Percentiles rank a stretch among this genome's conserved stretches.
Evolutionary conservation across 2,888 invertebrate genomes (phyloP).

Genomic region (Leptinotarsa tumamoca): DNA sequence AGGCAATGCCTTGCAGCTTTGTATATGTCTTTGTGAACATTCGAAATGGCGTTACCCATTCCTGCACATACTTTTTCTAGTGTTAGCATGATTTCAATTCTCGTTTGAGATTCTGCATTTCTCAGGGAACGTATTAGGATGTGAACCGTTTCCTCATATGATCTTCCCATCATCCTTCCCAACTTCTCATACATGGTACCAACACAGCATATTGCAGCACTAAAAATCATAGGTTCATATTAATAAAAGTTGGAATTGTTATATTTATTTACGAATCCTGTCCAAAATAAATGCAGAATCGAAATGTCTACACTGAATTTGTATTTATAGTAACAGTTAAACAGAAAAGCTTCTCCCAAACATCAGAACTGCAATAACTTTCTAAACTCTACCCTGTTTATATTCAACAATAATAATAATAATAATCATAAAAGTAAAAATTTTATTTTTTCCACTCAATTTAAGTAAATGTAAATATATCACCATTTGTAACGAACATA

Average conservation of each 20-base stretch:
- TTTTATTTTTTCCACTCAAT: too few relatives aligned
- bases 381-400: too few relatives aligned
- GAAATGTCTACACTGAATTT: too few relatives aligned
- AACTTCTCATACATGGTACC: conserved; percentile 98
- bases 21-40: conserved; percentile 89
- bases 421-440: too few relatives aligned
- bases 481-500: too few relatives aligned
- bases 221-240: conserved; percentile 64
- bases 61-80: conserved; percentile 94
- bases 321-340: too few relatives aligned
- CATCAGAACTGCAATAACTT: too few relatives aligned
- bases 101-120: conserved; percentile 94
- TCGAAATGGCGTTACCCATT: conserved; percentile 92
- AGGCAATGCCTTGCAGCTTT: conserved; percentile 89
- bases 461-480: too few relatives aligned
- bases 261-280: not conserved
- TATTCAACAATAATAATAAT: too few relatives aligned
- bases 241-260: too few relatives aligned
- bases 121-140: conserved; percentile 90
- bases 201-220: conserved; percentile 94
- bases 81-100: conserved; percentile 97
- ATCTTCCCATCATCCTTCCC: conserved; percentile 98
- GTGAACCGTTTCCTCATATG: conserved; percentile 97
- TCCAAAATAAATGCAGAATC: conserved; percentile 6
- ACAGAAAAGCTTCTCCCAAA: too few relatives aligned